Percentiles rank a stretch among this genome's conserved stretches.
Evolutionary conservation across 2,113 vertebrate genomes (phyloP).

Genomic region (Thermophis baileyi): DNA sequence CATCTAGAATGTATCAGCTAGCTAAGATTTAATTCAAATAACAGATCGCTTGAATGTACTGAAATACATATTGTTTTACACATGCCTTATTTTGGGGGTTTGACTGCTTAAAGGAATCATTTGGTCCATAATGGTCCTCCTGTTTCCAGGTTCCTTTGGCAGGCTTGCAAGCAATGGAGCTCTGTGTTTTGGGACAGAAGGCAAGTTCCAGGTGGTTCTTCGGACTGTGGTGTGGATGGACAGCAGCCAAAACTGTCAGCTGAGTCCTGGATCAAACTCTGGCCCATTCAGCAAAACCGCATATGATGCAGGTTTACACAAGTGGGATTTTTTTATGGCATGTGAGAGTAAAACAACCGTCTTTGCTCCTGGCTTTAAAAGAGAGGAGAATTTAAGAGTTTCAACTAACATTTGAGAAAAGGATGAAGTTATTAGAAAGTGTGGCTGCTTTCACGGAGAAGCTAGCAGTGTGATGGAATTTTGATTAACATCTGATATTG

Average conservation of each 20-base stretch:
- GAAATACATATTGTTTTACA: background rate
- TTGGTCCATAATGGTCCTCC: background rate
- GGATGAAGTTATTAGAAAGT: constrained; percentile 37
- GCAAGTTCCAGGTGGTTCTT: background rate
- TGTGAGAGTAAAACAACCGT: constrained; percentile 12
- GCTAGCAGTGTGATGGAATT: background rate
- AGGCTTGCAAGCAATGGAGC: background rate
- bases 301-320: background rate
- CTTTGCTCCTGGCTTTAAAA: background rate
- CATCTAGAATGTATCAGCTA: background rate
- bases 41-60: background rate
- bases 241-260: background rate
- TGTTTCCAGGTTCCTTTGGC: background rate
- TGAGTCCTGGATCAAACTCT: constrained; percentile 11
- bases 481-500: background rate
- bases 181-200: accelerated
- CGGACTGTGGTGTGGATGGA: background rate
- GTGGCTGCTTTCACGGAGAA: background rate
- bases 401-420: constrained; percentile 56
- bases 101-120: background rate
- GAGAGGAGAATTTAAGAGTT: constrained; percentile 44
- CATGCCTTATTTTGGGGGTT: background rate
- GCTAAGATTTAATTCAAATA: background rate
- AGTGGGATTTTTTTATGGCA: background rate
- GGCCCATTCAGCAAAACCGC: constrained; percentile 3